Base-by-base conservation (phyloP, 2,888 invertebrate genomes). In the Leptopilina drosophilae region DNA sequence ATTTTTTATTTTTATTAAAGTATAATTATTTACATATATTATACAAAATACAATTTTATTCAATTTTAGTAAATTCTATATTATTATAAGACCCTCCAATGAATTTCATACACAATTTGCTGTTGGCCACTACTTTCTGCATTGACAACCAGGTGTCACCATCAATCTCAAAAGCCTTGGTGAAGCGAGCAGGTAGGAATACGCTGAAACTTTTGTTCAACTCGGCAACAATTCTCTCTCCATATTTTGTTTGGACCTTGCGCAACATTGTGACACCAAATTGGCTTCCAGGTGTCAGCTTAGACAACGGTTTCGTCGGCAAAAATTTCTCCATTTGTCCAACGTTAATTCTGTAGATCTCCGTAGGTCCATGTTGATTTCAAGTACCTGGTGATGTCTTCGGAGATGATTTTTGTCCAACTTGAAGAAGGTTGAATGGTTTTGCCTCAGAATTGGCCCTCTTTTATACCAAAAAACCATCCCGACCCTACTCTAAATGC, bases 181-280 rank as follows among this genome's bases (percentile, higher is more conserved):
- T 56, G 0, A 56, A 56, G 0, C 14, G 56, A 1, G 56, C 14
- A 56, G 56, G 56, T 11, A 12, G 14, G 56, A 56, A 56, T 3
- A 56, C 56, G 56, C 14, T 56, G 56, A 56, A 56, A 11, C 56
- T 56, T 11, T 56, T 56, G 56, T 56, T n/a, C 2, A 56, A 56
- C 5, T 56, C 56, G 56, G 56, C 56, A 56, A 56, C 56, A 56
- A 56, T 56, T 56, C 56, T 56, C 56, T 56, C 56, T n/a, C 56
- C 14, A 56, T 56, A 56, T 14, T 56, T 56, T 56, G 56, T 56
- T 11, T 56, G 56, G 14, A 56, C 56, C 14, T 56, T 59, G 14
- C 15, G 14, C n/a, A 59, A 15, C 15, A n/a, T 59, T 1, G 59
- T 59, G 59, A 59, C n/a, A n/a, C 5, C 5, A 15, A 59, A 59